Evolutionary conservation across 1,140 invertebrate species (phyloP).

Genomic region (Ooceraea biroi): DNA sequence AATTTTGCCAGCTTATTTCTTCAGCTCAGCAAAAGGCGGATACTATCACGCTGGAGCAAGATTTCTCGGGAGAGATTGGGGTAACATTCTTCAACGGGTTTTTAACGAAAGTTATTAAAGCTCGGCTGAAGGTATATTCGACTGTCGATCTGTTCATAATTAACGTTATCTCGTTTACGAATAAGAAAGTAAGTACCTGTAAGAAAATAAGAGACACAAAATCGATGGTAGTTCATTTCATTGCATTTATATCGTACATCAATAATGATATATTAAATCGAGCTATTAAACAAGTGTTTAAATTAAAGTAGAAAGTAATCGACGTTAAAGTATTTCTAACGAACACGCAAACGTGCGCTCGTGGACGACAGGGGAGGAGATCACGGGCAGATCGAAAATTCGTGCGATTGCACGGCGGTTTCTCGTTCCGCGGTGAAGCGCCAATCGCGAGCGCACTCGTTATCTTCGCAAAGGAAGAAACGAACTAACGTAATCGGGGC

Average conservation of each 20-base stretch:
- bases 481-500: neutral
- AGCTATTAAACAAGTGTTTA: slow-evolving; percentile 70
- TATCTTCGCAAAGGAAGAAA: neutral
- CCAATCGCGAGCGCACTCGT: neutral
- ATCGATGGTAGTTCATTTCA: slow-evolving; percentile 40
- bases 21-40: neutral
- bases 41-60: neutral
- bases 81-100: neutral
- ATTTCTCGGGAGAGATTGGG: neutral
- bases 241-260: slow-evolving; percentile 47
- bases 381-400: slow-evolving; percentile 44
- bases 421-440: too few species aligned
- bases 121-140: neutral
- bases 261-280: slow-evolving; percentile 63
- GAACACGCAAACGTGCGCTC: slow-evolving; percentile 17
- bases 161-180: slow-evolving; percentile 36
- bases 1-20: neutral
- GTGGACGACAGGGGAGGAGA: slow-evolving; percentile 16
- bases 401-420: too few species aligned
- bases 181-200: slow-evolving; percentile 47
- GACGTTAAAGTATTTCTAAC: slow-evolving; percentile 50
- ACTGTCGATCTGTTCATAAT: slow-evolving; percentile 52
- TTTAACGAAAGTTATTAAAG: neutral
- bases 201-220: slow-evolving; percentile 39
- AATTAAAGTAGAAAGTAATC: slow-evolving; percentile 43